Percentiles rank a stretch among this genome's conserved stretches.
These are phyloP conservation scores for Sandelia bainsii DNA, from an alignment of 2,797 vertebrate species.

Conservation along the genomic window DNA sequence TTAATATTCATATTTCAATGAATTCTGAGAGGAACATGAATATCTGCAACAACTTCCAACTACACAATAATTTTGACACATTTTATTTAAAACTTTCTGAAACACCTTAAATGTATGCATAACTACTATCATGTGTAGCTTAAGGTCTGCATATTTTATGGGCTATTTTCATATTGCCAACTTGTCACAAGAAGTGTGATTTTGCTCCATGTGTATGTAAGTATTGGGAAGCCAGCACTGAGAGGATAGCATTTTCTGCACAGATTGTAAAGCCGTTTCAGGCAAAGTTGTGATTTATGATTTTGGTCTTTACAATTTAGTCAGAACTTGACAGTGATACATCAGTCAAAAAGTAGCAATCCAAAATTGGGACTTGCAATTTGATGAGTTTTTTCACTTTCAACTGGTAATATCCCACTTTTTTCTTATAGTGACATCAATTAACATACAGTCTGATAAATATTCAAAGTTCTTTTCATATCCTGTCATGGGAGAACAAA, in stretches of 20 bases:
- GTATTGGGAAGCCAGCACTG: too few relatives aligned
- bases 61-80: too few relatives aligned
- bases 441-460: slow-evolving; percentile 72
- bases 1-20: too few relatives aligned
- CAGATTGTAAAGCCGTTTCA: not conserved
- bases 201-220: too few relatives aligned
- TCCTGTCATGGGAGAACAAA: slow-evolving; percentile 71
- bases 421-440: slow-evolving; percentile 71
- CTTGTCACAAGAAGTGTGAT: not conserved
- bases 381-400: slow-evolving; percentile 49
- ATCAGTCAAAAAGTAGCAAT: not conserved
- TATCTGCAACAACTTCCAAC: too few relatives aligned
- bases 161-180: not conserved
- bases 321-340: not conserved
- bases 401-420: slow-evolving; percentile 47
- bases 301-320: not conserved
- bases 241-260: not conserved
- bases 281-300: not conserved
- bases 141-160: not conserved
- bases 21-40: too few relatives aligned
- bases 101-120: not conserved
- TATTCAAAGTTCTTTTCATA: slow-evolving; percentile 71
- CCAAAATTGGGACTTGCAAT: slow-evolving; percentile 13
- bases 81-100: too few relatives aligned
- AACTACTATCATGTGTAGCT: not conserved